A percentile compares a stretch with the other conserved stretches of the same genome.
These are phyloP conservation scores for Eupithecia centaureata DNA, from an alignment of 2,888 invertebrate genomes.

Conservation along the genomic window DNA sequence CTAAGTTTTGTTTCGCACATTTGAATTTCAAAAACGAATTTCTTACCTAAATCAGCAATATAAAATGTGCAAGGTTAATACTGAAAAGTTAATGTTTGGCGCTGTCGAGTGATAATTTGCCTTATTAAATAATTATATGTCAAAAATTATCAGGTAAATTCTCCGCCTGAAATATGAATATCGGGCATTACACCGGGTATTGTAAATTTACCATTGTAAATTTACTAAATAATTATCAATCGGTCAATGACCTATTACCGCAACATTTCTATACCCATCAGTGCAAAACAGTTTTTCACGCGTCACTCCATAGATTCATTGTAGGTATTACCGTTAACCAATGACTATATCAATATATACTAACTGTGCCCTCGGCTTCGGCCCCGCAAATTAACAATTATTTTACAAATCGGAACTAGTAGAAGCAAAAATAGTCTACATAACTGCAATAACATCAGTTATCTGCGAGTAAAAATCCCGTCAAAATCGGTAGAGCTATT, in stretches of 20 bases:
- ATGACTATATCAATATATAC: slow-evolving; percentile 62
- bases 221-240: not conserved
- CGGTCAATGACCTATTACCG: slow-evolving; percentile 64
- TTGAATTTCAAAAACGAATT: not conserved
- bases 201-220: not conserved
- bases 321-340: slow-evolving; percentile 67
- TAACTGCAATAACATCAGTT: too few species aligned
- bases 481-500: too few species aligned
- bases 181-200: too few species aligned
- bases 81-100: not conserved
- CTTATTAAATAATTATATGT: too few species aligned
- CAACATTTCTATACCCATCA: slow-evolving; percentile 61
- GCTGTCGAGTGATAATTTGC: not conserved
- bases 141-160: too few species aligned
- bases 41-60: not conserved
- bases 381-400: too few species aligned
- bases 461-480: too few species aligned
- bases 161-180: too few species aligned
- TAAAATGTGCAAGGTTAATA: not conserved
- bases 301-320: slow-evolving; percentile 65
- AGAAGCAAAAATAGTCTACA: too few species aligned
- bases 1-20: not conserved
- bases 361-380: slow-evolving; percentile 1
- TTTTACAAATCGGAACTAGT: too few species aligned
- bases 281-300: slow-evolving; percentile 68